Percentiles rank a stretch among this genome's conserved stretches.
phyloP scores from a whole-genome alignment of 2,113 vertebrate species.

The Poeciliopsis occidentalis region DNA sequence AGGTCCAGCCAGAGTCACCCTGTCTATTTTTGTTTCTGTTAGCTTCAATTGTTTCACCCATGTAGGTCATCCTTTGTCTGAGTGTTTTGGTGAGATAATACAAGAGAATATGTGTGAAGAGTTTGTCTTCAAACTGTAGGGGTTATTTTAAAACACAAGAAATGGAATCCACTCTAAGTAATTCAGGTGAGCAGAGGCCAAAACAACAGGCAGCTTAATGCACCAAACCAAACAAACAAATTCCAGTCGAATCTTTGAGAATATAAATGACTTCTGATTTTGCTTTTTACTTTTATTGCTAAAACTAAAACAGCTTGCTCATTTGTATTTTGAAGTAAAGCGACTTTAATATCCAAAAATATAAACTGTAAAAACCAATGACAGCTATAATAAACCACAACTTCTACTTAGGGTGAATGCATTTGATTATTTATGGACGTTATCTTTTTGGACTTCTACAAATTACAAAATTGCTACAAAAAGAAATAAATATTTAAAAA shows the following conservation, averaged over 20 bases:
- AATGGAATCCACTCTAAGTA: conserved; percentile 26
- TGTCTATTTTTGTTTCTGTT: not conserved
- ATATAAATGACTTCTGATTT: conserved; percentile 31
- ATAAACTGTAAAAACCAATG: too few species aligned
- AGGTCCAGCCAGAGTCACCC: not conserved
- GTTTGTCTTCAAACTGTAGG: conserved; percentile 37
- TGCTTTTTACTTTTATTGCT: too few species aligned
- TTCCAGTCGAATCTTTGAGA: conserved; percentile 7
- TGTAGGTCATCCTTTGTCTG: conserved; percentile 22
- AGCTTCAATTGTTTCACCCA: not conserved
- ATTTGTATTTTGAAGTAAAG: too few species aligned
- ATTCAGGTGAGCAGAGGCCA: conserved; percentile 63
- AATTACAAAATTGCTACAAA: too few species aligned
- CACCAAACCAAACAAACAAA: conserved; percentile 28
- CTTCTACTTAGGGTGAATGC: too few species aligned
- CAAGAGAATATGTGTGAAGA: not conserved
- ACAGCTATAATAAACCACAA: too few species aligned
- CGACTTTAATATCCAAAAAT: too few species aligned
- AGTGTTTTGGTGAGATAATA: conserved; percentile 21
- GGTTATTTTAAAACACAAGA: conserved; percentile 42
- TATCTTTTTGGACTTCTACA: too few species aligned
- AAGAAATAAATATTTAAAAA: too few species aligned
- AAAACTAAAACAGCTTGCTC: too few species aligned
- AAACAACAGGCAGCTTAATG: conserved; percentile 63
- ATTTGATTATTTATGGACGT: too few species aligned